These are phyloP conservation scores for Chromobotia macracanthus DNA, from an alignment of 2,797 vertebrate genomes.

Conservation along the genomic window DNA sequence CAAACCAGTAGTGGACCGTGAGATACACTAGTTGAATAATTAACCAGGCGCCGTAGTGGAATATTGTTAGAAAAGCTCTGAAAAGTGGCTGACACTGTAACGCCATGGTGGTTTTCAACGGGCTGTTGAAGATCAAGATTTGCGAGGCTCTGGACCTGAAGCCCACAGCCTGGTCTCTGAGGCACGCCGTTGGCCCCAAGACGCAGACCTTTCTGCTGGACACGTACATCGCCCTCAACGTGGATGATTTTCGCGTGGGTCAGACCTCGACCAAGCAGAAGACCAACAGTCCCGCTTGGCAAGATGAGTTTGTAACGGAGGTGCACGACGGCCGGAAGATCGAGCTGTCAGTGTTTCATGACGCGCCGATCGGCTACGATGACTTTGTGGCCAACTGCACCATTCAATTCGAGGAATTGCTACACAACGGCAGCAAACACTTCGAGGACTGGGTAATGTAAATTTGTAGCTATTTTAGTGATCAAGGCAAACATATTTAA, in stretches of 20 bases:
- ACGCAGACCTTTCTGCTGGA: conserved; percentile 97
- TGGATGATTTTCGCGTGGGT: conserved; percentile 95
- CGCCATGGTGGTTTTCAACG: conserved; percentile 98
- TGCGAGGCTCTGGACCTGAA: conserved; percentile 97
- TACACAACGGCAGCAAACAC: conserved; percentile 92
- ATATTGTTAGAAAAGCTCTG: conserved; percentile 8
- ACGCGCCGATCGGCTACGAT: conserved; percentile 96
- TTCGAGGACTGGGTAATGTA: conserved; percentile 93
- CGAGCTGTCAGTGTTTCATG: conserved; percentile 97
- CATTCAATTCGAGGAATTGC: conserved; percentile 95
- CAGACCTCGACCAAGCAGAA: conserved; percentile 96
- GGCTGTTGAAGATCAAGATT: conserved; percentile 96
- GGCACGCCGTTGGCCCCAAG: conserved; percentile 93
- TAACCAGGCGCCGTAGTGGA: conserved; percentile 50
- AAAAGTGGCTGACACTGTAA: conserved; percentile 79
- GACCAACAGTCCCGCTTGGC: conserved; percentile 97
- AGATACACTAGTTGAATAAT: conserved; percentile 48
- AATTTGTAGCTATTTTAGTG: no score
- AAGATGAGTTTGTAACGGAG: conserved; percentile 97
- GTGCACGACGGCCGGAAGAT: conserved; percentile 93
- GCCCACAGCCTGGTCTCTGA: conserved; percentile 96
- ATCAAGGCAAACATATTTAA: not conserved
- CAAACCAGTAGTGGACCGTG: conserved; percentile 44
- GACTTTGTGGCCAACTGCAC: conserved; percentile 98
- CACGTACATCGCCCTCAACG: conserved; percentile 96